phyloP scores from a whole-genome alignment of 2,113 vertebrate species.

The Pelmatolapia mariae region DNA sequence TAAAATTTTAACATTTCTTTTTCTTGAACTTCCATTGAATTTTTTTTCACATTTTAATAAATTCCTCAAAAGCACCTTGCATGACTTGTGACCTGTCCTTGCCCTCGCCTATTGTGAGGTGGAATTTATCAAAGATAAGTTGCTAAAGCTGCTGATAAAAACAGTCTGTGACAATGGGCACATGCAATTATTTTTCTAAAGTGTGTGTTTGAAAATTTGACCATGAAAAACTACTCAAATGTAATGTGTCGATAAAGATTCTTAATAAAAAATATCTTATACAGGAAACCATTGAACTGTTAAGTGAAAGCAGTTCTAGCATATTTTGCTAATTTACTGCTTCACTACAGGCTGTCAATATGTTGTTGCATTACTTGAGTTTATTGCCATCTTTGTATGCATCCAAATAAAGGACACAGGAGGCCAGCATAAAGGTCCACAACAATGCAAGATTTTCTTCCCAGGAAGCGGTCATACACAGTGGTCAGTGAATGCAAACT shows the following conservation, averaged over 20 bases:
- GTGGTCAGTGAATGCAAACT: not conserved
- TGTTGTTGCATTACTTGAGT: not conserved
- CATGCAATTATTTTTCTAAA: not conserved
- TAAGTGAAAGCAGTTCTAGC: not conserved
- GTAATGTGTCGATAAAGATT: not conserved
- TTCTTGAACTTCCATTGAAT: not conserved
- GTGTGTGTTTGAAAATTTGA: not conserved
- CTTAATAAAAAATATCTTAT: not conserved
- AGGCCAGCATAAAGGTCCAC: not conserved
- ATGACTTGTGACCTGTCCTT: not conserved
- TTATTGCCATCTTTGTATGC: not conserved
- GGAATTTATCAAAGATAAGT: not conserved
- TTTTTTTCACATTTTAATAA: not conserved
- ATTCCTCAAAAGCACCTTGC: not conserved
- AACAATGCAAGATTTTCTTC: not conserved
- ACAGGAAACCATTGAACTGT: not conserved
- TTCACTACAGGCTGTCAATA: not conserved
- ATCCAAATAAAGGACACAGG: not conserved
- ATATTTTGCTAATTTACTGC: not conserved
- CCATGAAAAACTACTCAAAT: not conserved
- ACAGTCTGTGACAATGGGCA: not conserved
- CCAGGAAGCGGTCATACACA: not conserved
- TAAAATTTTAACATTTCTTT: not conserved
- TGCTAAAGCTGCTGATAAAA: not conserved
- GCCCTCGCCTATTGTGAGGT: not conserved